These are phyloP conservation scores for Phalangium opilio DNA, from an alignment of 2,888 invertebrate genomes.

Conservation along the genomic window DNA sequence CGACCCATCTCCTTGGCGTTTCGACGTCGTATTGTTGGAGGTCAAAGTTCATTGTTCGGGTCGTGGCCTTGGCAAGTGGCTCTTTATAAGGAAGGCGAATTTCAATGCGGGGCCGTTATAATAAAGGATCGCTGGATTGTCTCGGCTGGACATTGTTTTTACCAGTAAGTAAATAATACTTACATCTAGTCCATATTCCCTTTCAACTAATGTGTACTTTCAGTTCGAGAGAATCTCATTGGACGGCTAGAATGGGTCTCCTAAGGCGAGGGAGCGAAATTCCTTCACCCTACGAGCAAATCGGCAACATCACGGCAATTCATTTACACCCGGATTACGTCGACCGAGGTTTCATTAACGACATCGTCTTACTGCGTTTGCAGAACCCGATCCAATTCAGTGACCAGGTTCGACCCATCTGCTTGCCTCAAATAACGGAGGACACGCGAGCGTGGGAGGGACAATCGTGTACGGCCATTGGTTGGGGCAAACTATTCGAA, in stretches of 20 bases:
- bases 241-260: constrained; percentile 65
- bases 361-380: constrained; percentile 52
- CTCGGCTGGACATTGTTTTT: constrained; percentile 67
- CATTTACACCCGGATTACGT: constrained; percentile 57
- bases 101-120: constrained; percentile 64
- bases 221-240: constrained; percentile 34
- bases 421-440: constrained; percentile 39
- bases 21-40: constrained; percentile 54
- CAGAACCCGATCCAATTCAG: constrained; percentile 43
- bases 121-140: constrained; percentile 54
- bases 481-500: constrained; percentile 67
- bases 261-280: constrained; percentile 51
- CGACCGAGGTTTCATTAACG: constrained; percentile 59
- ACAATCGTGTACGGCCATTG: constrained; percentile 55
- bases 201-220: neutral
- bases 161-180: constrained; percentile 60
- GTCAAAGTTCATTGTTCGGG: constrained; percentile 55
- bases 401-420: constrained; percentile 47
- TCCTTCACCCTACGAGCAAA: constrained; percentile 57
- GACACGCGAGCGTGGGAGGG: constrained; percentile 30
- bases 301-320: constrained; percentile 46
- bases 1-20: constrained; percentile 8
- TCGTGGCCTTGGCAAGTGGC: constrained; percentile 80
- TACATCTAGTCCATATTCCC: too few relatives aligned
- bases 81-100: constrained; percentile 64